Evolutionary conservation across 2,888 invertebrate genomes (phyloP), one percentile per base, ranked within the genome.

Genomic region (Baccha elongata): DNA sequence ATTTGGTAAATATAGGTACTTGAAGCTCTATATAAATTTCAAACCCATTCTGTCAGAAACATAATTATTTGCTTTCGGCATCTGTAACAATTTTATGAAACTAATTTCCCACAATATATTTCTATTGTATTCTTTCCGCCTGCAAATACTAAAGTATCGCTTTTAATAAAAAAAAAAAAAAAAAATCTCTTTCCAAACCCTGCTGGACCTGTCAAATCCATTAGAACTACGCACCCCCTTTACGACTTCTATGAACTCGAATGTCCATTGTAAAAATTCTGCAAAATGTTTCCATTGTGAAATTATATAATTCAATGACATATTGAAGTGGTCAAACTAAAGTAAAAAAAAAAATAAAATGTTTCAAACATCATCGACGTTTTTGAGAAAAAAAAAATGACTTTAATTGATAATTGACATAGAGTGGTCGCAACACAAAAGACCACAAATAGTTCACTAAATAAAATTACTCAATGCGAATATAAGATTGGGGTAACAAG

Each of bases 321-420:
- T 46, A 74, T 62, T 68, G 73, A 74, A 73, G 79, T 80, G 74
- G 74, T 73, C 79, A 53, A 60, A 53, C 10, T 8, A 42, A 42
- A 58, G 17, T 19, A 17, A 1, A 52, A 53, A 19, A 55, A 55
- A 23, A 52, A 32, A 32, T 8, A n/a, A 26, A 48, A 32, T 11
- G 21, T 29, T 48, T 0, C n/a, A 50, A 52, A 53, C 21, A 21
- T 53, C 15, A 35, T 19, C 55, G 37, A 55, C 67, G 62, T 62
- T 62, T 79, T 46, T 46, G n/a, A n/a, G n/a, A n/a, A n/a, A n/a
- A n/a, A n/a, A n/a, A 81, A 76, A 75, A 81, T 75, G 58, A 46
- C 75, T 44, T 55, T 60, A 73, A 69, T 69, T 74, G 80, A 80
- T 74, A 80, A 69, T 69, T 71, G 81, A 71, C 81, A 81, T 81